phyloP scores from a whole-genome alignment of 35 echinoderm and acorn worm genomes.

The Ophioderma brevispina region DNA sequence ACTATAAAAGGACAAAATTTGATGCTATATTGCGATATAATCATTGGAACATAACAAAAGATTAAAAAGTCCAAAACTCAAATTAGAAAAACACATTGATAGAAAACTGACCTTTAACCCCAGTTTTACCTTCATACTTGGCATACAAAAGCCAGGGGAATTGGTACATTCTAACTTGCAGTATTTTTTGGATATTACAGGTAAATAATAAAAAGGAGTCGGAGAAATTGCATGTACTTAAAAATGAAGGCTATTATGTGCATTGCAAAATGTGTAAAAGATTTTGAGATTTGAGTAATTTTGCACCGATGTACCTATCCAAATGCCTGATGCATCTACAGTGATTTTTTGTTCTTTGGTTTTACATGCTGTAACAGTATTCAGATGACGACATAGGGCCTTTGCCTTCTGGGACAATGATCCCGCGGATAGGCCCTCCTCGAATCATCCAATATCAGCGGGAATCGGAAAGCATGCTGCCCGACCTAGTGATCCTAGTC shows the following conservation, averaged over 20 bases:
- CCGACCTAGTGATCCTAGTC: background rate
- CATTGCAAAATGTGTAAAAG: background rate
- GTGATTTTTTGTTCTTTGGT: background rate
- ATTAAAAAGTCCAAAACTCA: too few relatives aligned
- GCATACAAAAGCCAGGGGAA: too few relatives aligned
- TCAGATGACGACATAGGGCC: constrained; percentile 52
- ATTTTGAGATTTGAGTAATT: background rate
- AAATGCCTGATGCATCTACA: background rate
- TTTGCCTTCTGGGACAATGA: constrained; percentile 21
- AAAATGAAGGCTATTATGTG: background rate
- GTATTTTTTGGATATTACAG: too few relatives aligned
- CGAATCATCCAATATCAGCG: constrained; percentile 93
- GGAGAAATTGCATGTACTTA: too few relatives aligned
- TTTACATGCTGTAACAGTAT: constrained; percentile 26
- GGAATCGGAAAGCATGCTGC: constrained; percentile 53
- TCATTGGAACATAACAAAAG: too few relatives aligned
- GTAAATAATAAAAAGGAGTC: too few relatives aligned
- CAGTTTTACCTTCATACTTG: too few relatives aligned
- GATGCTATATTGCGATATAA: too few relatives aligned
- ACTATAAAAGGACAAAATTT: too few relatives aligned
- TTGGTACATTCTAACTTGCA: too few relatives aligned
- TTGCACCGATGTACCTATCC: background rate
- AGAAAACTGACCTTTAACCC: too few relatives aligned
- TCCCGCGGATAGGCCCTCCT: constrained; percentile 93
- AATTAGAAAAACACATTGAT: too few relatives aligned